phyloP scores from a whole-genome alignment of 2,888 invertebrate genomes.

The Pterostichus madidus region DNA sequence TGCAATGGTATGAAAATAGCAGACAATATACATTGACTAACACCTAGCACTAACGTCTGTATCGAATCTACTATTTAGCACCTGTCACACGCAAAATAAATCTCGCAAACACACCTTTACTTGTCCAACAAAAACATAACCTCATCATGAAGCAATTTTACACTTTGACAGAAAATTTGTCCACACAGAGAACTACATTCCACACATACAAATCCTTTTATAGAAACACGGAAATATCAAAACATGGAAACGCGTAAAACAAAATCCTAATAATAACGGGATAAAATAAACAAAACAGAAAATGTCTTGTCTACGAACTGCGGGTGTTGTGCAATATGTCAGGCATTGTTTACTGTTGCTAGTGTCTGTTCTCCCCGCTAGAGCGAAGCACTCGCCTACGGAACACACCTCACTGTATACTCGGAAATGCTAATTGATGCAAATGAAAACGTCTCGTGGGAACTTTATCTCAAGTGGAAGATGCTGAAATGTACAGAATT shows the following conservation, averaged over 20 bases:
- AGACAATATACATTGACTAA: slow-evolving; percentile 15
- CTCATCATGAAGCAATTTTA: slow-evolving; percentile 34
- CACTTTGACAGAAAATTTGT: slow-evolving; percentile 52
- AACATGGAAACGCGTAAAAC: slow-evolving; percentile 3
- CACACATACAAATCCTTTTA: slow-evolving; percentile 45
- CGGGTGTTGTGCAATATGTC: slow-evolving; percentile 45
- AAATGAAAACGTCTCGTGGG: slow-evolving; percentile 70
- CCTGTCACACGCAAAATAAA: slow-evolving; percentile 13
- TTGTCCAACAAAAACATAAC: slow-evolving; percentile 13
- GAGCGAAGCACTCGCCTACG: neutral
- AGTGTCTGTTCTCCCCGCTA: neutral
- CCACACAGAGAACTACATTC: slow-evolving; percentile 25
- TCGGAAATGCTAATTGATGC: slow-evolving; percentile 70
- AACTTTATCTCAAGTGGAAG: slow-evolving; percentile 50
- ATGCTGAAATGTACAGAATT: too few relatives aligned
- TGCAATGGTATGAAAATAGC: slow-evolving; percentile 6
- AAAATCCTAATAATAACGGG: slow-evolving; percentile 21
- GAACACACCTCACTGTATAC: slow-evolving; percentile 37
- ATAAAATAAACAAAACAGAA: slow-evolving; percentile 15
- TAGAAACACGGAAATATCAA: slow-evolving; percentile 25
- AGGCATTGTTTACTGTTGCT: slow-evolving; percentile 43
- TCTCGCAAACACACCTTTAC: neutral
- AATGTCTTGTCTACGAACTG: neutral
- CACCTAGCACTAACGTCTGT: slow-evolving; percentile 9
- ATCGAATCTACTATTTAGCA: slow-evolving; percentile 23